A percentile compares a stretch with the other conserved stretches of the same genome.
Conservation (phyloP, 2,113 vertebrate species). For the Martes martes region DNA sequence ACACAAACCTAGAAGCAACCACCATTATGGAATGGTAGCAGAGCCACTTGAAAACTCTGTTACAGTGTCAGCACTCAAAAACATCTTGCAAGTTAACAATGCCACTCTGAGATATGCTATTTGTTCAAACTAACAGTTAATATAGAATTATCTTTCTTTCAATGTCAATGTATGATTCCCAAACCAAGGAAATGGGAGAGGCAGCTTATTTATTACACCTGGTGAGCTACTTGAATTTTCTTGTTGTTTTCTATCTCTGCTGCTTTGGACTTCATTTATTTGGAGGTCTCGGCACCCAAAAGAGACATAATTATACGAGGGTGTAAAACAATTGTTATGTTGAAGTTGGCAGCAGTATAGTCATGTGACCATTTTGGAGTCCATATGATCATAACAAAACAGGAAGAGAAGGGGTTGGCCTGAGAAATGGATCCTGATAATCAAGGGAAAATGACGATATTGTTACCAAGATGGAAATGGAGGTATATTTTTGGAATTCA, state of each 20-base stretch:
- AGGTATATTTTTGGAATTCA: not conserved
- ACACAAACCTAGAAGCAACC: not conserved
- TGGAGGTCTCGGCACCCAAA: not conserved
- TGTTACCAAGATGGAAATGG: not conserved
- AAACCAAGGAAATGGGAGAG: not conserved
- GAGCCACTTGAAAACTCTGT: not conserved
- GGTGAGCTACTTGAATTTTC: not conserved
- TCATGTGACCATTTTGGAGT: not conserved
- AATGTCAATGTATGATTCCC: not conserved
- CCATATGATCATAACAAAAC: not conserved
- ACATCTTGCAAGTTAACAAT: not conserved
- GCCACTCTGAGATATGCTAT: not conserved
- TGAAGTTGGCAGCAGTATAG: not conserved
- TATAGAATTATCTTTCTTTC: not conserved
- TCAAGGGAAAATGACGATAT: not conserved
- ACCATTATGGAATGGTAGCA: no score
- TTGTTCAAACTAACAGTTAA: not conserved
- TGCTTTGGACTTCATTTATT: not conserved
- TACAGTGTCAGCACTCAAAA: not conserved
- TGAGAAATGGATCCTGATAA: not conserved
- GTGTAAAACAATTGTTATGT: not conserved
- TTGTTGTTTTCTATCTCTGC: not conserved
- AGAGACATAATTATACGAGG: not conserved
- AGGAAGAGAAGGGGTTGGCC: not conserved
- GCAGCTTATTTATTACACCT: not conserved